Evolutionary conservation across 1,140 invertebrate species (phyloP).

Genomic region (Euwallacea similis): DNA sequence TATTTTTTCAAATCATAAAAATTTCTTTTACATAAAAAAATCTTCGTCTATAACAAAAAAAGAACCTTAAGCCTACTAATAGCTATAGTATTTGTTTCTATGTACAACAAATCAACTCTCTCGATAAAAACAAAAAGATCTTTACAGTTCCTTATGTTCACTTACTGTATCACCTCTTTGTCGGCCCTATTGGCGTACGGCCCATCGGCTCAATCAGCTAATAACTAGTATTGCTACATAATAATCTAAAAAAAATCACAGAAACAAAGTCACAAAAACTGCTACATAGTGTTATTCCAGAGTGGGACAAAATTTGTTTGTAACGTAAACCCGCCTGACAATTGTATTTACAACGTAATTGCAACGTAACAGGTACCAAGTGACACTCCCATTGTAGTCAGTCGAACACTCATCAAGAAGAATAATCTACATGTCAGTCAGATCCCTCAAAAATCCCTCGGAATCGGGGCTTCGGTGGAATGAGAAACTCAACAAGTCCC

Average conservation of each 20-base stretch:
- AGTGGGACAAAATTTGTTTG: not conserved
- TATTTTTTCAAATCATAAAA: conserved; percentile 16
- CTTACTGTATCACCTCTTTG: too few relatives aligned
- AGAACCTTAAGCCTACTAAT: not conserved
- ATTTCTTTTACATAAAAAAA: conserved; percentile 17
- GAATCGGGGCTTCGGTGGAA: conserved; percentile 5
- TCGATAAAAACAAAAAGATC: conserved; percentile 5
- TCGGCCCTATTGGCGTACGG: too few relatives aligned
- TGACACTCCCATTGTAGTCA: not conserved
- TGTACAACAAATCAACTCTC: conserved; percentile 11
- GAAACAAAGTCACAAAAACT: conserved; percentile 45
- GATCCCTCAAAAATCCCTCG: not conserved
- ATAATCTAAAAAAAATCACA: conserved; percentile 41
- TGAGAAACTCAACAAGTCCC: conserved; percentile 8
- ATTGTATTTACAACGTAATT: conserved; percentile 45
- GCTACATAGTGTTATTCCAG: not conserved
- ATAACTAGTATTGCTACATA: conserved; percentile 24
- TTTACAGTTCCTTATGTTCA: conserved; percentile 2
- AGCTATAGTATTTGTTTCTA: not conserved
- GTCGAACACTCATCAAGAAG: not conserved
- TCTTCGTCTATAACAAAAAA: not conserved
- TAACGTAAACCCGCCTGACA: not conserved
- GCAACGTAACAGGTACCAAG: conserved; percentile 45
- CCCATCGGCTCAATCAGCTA: not conserved
- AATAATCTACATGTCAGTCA: conserved; percentile 7